Conservation (phyloP, 2,888 invertebrate species). For the Elysia crispata region DNA sequence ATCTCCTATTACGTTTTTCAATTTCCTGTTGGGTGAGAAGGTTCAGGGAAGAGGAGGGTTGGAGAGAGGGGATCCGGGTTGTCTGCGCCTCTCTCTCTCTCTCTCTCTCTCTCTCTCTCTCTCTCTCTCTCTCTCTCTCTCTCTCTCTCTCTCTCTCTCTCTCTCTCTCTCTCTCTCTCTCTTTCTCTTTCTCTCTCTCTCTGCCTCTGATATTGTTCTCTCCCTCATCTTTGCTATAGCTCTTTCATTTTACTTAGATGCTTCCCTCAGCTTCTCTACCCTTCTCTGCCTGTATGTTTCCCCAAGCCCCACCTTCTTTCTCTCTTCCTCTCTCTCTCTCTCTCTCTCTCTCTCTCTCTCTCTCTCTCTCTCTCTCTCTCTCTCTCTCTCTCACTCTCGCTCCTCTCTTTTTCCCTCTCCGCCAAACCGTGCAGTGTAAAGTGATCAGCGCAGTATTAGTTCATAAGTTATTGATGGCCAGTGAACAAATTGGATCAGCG, state of each 20-base stretch:
- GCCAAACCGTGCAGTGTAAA: background rate
- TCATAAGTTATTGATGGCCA: constrained; percentile 13
- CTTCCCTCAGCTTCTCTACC: background rate
- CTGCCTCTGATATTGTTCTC: background rate
- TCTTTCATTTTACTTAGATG: too few relatives aligned
- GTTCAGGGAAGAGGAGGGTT: too few relatives aligned
- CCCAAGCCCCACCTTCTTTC: too few relatives aligned
- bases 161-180: too few relatives aligned
- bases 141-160: too few relatives aligned
- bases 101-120: too few relatives aligned
- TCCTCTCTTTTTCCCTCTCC: constrained; percentile 39
- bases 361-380: too few relatives aligned
- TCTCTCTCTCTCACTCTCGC: background rate
- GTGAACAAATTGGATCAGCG: background rate
- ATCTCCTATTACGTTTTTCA: too few relatives aligned
- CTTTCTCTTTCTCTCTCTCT: background rate
- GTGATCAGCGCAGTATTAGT: background rate
- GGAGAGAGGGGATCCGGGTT: too few relatives aligned
- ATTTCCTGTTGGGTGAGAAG: too few relatives aligned
- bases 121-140: too few relatives aligned
- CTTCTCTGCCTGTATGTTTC: constrained; percentile 15
- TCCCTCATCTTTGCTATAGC: too few relatives aligned
- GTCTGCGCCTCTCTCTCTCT: constrained; percentile 37
- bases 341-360: background rate
- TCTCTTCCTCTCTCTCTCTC: constrained; percentile 41